Percentiles rank a stretch among this genome's conserved stretches.
Conservation (phyloP, 2,797 vertebrate species). For the Synaphobranchus kaupii region DNA sequence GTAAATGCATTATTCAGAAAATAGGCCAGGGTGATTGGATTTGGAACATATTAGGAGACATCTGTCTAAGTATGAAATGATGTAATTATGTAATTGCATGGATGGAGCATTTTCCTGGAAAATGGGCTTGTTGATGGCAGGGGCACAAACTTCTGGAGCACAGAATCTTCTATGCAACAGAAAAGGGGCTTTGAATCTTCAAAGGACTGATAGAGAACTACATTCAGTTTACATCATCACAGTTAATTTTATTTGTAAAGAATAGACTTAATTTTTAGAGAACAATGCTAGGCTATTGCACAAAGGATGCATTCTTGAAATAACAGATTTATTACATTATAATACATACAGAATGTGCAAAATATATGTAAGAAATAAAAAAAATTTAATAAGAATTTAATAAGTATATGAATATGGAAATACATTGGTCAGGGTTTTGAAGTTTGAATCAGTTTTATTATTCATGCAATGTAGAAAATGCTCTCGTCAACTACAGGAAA, state of each 20-base stretch:
- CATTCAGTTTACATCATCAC: background rate
- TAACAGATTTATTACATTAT: background rate
- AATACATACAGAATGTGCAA: background rate
- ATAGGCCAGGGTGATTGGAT: slow-evolving; percentile 29
- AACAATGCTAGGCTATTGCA: background rate
- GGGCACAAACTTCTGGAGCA: slow-evolving; percentile 6
- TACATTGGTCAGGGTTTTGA: background rate
- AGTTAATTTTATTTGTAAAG: background rate
- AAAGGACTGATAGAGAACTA: slow-evolving; percentile 7
- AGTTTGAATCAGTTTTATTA: background rate
- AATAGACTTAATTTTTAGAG: background rate
- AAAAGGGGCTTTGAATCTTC: slow-evolving; percentile 7
- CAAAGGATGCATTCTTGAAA: too few relatives aligned
- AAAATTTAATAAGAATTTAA: background rate
- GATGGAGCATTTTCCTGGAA: slow-evolving; percentile 33
- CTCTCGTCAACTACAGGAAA: background rate
- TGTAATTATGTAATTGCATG: slow-evolving; percentile 31
- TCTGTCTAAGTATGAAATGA: slow-evolving; percentile 35
- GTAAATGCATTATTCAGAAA: slow-evolving; percentile 32
- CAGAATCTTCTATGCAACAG: background rate
- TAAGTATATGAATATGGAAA: background rate
- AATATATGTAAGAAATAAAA: background rate
- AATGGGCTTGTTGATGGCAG: slow-evolving; percentile 14
- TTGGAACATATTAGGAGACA: slow-evolving; percentile 35
- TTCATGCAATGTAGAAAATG: background rate